Evolutionary conservation across 2,113 vertebrate genomes (phyloP).

Genomic region (Mirounga angustirostris): DNA sequence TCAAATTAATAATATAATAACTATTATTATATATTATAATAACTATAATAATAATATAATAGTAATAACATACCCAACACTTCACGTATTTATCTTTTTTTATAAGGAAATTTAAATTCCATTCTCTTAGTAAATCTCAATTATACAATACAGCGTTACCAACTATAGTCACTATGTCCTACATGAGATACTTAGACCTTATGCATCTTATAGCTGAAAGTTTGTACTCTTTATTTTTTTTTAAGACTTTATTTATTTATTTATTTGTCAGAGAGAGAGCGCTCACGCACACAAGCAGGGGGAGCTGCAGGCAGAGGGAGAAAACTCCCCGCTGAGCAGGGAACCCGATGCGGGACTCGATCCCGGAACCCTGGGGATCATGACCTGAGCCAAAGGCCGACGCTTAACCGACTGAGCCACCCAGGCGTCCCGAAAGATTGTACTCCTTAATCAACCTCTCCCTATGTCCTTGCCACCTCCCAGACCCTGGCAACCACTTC

Average conservation of each 20-base stretch:
- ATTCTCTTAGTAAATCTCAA: background rate
- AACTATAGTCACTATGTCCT: background rate
- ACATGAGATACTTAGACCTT: background rate
- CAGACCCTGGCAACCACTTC: background rate
- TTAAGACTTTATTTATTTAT: no score
- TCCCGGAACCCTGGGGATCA: no score
- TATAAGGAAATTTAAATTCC: background rate
- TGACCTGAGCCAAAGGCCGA: no score
- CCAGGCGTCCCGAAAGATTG: background rate
- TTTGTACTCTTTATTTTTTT: background rate
- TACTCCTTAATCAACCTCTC: background rate
- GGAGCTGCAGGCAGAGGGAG: no score
- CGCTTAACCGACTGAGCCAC: no score
- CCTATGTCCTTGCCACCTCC: background rate
- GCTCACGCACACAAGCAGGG: no score
- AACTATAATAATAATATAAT: no score
- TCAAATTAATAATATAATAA: no score
- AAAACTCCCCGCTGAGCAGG: no score
- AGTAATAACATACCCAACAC: background rate
- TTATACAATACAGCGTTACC: background rate
- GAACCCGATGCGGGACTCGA: no score
- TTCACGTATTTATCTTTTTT: background rate
- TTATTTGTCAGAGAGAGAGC: no score
- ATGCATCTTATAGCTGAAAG: background rate
- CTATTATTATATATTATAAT: no score